Base-by-base conservation (phyloP, 2,888 invertebrate genomes). In the Azorinus chamasolen region DNA sequence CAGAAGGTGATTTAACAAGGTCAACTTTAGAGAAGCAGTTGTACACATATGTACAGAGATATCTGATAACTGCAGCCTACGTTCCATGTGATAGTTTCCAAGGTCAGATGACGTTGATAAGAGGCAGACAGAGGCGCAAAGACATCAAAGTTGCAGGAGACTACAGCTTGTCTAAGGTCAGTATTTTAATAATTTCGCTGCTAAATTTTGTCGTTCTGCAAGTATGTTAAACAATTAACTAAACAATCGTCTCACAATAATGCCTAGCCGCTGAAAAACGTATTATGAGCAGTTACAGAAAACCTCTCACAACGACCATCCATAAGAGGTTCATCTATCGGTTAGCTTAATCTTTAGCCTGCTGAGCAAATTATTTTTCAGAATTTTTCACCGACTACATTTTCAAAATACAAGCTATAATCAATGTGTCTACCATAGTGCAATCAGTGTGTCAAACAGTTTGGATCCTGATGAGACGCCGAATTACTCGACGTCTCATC, bases 61-160 rank as follows among this genome's bases (percentile, higher is more conserved):
- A 73, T 39, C 54, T 76, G 41, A 59, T 51, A 18, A 43, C 65
- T 2, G 64, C 62, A 8, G n/a, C 62, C 10, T 77, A 74, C 27
- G 25, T 39, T n/a, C 59, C 63, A 1, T 10, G 12, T 16, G 39
- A 25, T 16, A 64, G 48, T 20, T 63, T 69, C 20, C 61, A 81
- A 32, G 72, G 73, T 14, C 61, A 76, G 43, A 66, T 81, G 18
- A 78, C 75, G 14, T 65, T 83, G 32, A 71, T 83, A 2, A 65
- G 78, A 53, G 78, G 80, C 6, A 25, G 72, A 41, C 68, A 75
- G 16, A 59, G 59, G 0, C 58, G 37, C 16, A 51, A 48, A n/a
- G 69, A 73, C 27, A 32, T 69, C 14, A 78, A 78, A 43, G 65
- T 73, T 45, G 39, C 69, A 18, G 55, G 69, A 14, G 78, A 78